Percentiles rank a stretch among this genome's conserved stretches.
Evolutionary conservation across 2,888 invertebrate genomes (phyloP).

Genomic region (Mythimna albipuncta): DNA sequence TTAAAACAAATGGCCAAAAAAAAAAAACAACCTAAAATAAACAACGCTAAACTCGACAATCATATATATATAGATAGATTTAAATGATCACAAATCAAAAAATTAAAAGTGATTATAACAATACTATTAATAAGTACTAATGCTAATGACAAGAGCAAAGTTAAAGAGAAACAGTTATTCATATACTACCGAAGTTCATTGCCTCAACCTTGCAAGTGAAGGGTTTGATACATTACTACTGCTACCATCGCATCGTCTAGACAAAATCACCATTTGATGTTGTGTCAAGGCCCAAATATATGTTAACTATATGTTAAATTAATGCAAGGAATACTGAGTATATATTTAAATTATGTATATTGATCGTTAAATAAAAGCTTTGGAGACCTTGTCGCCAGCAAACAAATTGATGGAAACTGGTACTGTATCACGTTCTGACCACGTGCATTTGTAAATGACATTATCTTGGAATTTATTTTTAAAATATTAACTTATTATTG

Average conservation of each 20-base stretch:
- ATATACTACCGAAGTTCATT: slow-evolving; percentile 48
- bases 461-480: slow-evolving; percentile 9
- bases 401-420: slow-evolving; percentile 48
- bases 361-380: slow-evolving; percentile 57
- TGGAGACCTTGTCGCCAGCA: slow-evolving; percentile 51
- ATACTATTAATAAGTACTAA: background rate
- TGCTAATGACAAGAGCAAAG: slow-evolving; percentile 7
- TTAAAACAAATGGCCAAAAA: too few species aligned
- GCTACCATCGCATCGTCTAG: slow-evolving; percentile 33
- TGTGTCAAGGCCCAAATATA: slow-evolving; percentile 58
- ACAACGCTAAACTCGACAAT: too few species aligned
- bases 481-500: slow-evolving; percentile 8
- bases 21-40: too few species aligned
- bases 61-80: too few species aligned
- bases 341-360: slow-evolving; percentile 45
- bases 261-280: slow-evolving; percentile 33
- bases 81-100: too few species aligned
- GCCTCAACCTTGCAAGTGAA: slow-evolving; percentile 45
- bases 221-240: slow-evolving; percentile 26
- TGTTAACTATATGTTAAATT: slow-evolving; percentile 55
- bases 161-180: slow-evolving; percentile 3
- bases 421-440: slow-evolving; percentile 44
- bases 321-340: slow-evolving; percentile 52
- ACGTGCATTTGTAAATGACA: slow-evolving; percentile 42
- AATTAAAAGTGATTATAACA: too few species aligned